Base-by-base conservation (phyloP, 2,113 vertebrate genomes). In the Ptilorrhoa leucosticta region DNA sequence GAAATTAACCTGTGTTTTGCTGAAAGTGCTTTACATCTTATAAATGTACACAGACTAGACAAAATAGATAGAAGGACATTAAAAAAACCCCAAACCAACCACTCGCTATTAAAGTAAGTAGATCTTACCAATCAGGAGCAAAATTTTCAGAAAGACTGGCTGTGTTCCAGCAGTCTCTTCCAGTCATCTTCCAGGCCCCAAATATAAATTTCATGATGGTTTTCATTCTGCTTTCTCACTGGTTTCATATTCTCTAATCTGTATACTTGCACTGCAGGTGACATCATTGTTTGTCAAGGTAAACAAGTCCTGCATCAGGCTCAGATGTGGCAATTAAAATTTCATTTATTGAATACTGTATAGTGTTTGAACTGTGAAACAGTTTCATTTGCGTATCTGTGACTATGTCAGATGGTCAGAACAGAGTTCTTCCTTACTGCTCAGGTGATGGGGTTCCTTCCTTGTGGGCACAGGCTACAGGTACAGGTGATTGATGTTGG, bases 71-170 rank as follows among this genome's bases (percentile, higher is more conserved):
- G 13, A 47, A 37, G 17, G 27, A 33, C 53, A 21, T 37, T 22
- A 4, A 40, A 58, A 72, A 56, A 23, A 3, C 0, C 2, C 7
- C 8, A 39, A 42, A 68, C 3, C 23, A 79, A 10, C 20, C 5
- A 35, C 33, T 28, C 47, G 27, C 24, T 77, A 50, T 5, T 53
- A 81, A 80, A 27, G 42, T 39, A 58, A 79, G 35, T 57, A 77
- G 50, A 45, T 31, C 7, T 76, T 68, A 21, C 31, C 11, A 45
- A 6, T 72, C 4, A 10, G 63, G 63, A 85, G 8, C 23, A 69
- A 33, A 60, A 23, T 44, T 40, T 73, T 61, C 23, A 54, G 39
- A 65, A 80, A 72, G 53, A 33, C 15, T 83, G n/a, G 24, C 27
- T 53, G 15, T 50, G 10, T 85, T 79, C 11, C 73, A 66, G 48